Percentiles rank a stretch among this genome's conserved stretches.
Evolutionary conservation across 2,797 vertebrate genomes (phyloP).

Genomic region (Karalla daura): DNA sequence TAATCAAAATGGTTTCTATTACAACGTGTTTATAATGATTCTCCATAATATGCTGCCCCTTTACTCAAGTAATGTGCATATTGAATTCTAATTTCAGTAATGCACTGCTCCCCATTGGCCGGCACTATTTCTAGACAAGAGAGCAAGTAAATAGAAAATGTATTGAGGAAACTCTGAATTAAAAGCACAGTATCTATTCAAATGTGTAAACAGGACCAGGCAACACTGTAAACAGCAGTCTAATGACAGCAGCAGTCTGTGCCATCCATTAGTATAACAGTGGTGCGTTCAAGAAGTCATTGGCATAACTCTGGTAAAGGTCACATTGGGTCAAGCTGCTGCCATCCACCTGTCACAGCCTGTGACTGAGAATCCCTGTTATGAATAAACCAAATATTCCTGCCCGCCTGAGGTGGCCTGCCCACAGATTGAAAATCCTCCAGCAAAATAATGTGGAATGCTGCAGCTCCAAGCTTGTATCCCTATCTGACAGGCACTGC

Average conservation of each 20-base stretch:
- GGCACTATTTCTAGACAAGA: too few relatives aligned
- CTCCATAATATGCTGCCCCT: too few relatives aligned
- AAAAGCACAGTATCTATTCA: not conserved
- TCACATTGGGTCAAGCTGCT: slow-evolving; percentile 58
- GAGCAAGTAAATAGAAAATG: too few relatives aligned
- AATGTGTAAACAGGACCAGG: not conserved
- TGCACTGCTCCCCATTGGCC: too few relatives aligned
- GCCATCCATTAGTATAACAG: slow-evolving; percentile 32
- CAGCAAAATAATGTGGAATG: slow-evolving; percentile 33
- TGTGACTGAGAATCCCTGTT: slow-evolving; percentile 45
- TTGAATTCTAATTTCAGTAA: too few relatives aligned
- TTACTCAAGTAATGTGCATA: too few relatives aligned
- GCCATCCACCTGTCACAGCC: slow-evolving; percentile 40
- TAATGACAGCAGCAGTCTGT: slow-evolving; percentile 27
- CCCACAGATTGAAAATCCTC: slow-evolving; percentile 52
- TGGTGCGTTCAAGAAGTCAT: slow-evolving; percentile 33
- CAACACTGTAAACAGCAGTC: not conserved
- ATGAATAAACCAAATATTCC: slow-evolving; percentile 66
- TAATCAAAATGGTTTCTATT: too few relatives aligned
- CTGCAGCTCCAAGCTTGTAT: slow-evolving; percentile 40
- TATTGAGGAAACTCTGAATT: too few relatives aligned
- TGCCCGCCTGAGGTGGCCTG: slow-evolving; percentile 37
- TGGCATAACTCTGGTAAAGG: slow-evolving; percentile 40
- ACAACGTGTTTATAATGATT: too few relatives aligned
- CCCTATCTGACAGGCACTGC: slow-evolving; percentile 39